Conservation (phyloP, 2,797 vertebrate species). For the Staurois parvus region DNA sequence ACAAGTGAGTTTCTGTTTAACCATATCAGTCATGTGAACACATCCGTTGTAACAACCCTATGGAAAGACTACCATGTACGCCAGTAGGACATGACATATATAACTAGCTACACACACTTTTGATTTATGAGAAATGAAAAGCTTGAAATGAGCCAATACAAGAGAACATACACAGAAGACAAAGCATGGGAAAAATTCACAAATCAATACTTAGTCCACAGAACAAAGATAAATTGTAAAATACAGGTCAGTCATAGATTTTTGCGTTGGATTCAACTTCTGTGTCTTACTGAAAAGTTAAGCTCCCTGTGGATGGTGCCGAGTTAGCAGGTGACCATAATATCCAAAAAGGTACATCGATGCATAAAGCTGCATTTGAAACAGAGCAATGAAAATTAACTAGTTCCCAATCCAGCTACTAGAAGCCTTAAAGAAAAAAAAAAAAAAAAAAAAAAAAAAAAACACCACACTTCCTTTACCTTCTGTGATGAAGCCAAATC, state of each 20-base stretch:
- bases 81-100: background rate
- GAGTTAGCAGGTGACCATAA: too few relatives aligned
- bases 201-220: constrained; percentile 37
- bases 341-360: too few relatives aligned
- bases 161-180: background rate
- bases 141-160: background rate
- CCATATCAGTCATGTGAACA: background rate
- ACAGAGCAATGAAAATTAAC: too few relatives aligned
- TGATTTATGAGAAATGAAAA: background rate
- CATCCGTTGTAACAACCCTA: background rate
- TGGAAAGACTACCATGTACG: background rate
- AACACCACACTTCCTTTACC: too few relatives aligned
- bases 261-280: too few relatives aligned
- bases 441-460: too few relatives aligned
- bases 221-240: constrained; percentile 16
- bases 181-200: background rate
- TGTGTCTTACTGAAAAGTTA: too few relatives aligned
- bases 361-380: too few relatives aligned
- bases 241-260: background rate
- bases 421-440: too few relatives aligned
- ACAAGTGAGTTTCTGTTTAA: background rate
- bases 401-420: too few relatives aligned
- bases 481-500: too few relatives aligned
- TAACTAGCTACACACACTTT: background rate
- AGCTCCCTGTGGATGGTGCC: too few relatives aligned